Conservation (phyloP, 2,888 invertebrate genomes). For the Labia minor region DNA sequence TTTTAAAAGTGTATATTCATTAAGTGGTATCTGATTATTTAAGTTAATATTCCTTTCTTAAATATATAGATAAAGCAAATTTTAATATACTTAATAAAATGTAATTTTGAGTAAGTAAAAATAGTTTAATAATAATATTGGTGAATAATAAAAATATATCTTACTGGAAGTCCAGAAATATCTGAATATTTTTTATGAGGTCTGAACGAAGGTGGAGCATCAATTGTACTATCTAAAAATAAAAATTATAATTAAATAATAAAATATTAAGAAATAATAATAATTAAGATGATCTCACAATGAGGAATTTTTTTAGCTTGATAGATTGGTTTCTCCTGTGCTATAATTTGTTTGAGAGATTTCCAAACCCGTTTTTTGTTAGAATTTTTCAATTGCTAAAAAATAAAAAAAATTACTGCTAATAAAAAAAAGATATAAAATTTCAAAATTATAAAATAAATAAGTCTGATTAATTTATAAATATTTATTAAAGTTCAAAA, state of each 20-base stretch:
- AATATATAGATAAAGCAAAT: too few species aligned
- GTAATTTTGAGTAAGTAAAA: too few species aligned
- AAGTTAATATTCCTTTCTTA: too few species aligned
- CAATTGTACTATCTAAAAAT: conserved; percentile 65
- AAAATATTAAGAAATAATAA: background rate
- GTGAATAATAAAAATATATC: too few species aligned
- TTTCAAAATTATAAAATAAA: background rate
- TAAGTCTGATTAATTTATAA: too few species aligned
- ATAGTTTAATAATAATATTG: too few species aligned
- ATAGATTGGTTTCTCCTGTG: conserved; percentile 64
- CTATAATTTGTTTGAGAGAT: conserved; percentile 76
- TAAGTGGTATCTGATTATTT: too few species aligned
- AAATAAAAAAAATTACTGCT: conserved; percentile 19
- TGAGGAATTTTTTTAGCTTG: conserved; percentile 68
- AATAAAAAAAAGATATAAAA: background rate
- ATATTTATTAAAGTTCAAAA: too few species aligned
- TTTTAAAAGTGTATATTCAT: too few species aligned
- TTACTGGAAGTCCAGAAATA: conserved; percentile 70
- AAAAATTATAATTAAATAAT: background rate
- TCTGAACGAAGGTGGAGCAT: conserved; percentile 82
- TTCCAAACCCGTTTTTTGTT: conserved; percentile 77
- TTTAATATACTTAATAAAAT: too few species aligned
- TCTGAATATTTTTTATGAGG: conserved; percentile 92
- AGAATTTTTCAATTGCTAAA: conserved; percentile 37
- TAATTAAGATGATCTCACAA: conserved; percentile 44